These are phyloP conservation scores for Nomada ferruginata DNA, from an alignment of 2,888 invertebrate genomes.

Conservation along the genomic window DNA sequence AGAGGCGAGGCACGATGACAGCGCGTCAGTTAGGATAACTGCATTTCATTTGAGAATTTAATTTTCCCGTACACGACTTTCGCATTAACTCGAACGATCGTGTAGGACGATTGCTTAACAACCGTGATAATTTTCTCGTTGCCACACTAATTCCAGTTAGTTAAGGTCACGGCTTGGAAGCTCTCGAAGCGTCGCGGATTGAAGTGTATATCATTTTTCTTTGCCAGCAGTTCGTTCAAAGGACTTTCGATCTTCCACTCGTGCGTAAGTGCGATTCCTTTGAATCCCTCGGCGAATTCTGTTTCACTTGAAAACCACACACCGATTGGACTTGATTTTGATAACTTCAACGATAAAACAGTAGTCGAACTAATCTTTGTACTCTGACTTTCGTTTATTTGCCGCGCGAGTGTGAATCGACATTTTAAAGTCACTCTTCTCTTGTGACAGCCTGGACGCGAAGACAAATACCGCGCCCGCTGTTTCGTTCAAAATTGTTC, in stretches of 20 bases:
- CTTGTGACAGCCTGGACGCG: too few species aligned
- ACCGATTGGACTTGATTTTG: too few species aligned
- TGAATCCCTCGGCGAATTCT: too few species aligned
- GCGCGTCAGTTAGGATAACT: slow-evolving; percentile 23
- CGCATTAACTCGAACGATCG: slow-evolving; percentile 48
- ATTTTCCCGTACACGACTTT: slow-evolving; percentile 61
- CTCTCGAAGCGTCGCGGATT: slow-evolving; percentile 27
- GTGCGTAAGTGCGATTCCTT: too few species aligned
- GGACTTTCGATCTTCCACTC: neutral
- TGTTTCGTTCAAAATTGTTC: too few species aligned
- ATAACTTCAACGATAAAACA: too few species aligned
- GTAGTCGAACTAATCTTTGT: too few species aligned
- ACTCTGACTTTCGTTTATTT: too few species aligned
- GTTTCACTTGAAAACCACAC: too few species aligned
- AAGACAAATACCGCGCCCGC: too few species aligned
- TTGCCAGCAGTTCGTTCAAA: neutral
- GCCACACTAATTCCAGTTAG: slow-evolving; percentile 61
- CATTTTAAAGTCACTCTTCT: too few species aligned
- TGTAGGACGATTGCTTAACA: slow-evolving; percentile 58
- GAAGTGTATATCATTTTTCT: slow-evolving; percentile 27
- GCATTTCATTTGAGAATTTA: slow-evolving; percentile 58
- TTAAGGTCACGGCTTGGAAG: slow-evolving; percentile 61
- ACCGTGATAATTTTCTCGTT: slow-evolving; percentile 62
- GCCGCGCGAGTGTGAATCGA: too few species aligned
- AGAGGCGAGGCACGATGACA: neutral